These are phyloP conservation scores for Thomomys bottae DNA, from an alignment of 2,113 vertebrate genomes.

Conservation along the genomic window DNA sequence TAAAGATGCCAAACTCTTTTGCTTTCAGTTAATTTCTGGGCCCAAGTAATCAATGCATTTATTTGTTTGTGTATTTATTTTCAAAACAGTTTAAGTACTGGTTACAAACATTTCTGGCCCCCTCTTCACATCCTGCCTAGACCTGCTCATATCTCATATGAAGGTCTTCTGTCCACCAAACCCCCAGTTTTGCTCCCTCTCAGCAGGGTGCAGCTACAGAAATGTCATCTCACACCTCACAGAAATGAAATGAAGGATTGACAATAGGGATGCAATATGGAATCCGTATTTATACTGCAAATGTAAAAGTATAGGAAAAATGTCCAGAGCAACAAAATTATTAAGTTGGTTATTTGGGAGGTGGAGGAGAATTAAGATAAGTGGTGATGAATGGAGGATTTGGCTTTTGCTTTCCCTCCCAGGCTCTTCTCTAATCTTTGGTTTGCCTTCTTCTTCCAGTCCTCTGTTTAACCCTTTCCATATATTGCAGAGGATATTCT, in stretches of 20 bases:
- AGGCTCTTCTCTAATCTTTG: background rate
- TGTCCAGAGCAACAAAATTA: background rate
- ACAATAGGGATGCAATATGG: background rate
- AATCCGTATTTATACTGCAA: background rate
- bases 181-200: no score
- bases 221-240: background rate
- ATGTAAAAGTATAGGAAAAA: background rate
- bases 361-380: background rate
- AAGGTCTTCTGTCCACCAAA: background rate
- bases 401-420: background rate
- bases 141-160: background rate
- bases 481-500: background rate
- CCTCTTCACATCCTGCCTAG: background rate
- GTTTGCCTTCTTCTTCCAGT: no score
- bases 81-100: no score
- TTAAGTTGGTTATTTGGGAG: background rate
- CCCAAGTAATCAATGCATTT: no score
- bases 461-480: background rate
- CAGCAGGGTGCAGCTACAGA: background rate
- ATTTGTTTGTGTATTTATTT: no score
- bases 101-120: background rate
- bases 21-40: no score
- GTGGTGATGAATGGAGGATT: background rate
- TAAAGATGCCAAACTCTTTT: no score
- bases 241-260: background rate